phyloP scores from a whole-genome alignment of 2,113 vertebrate genomes.

The Dicrurus megarhynchus region DNA sequence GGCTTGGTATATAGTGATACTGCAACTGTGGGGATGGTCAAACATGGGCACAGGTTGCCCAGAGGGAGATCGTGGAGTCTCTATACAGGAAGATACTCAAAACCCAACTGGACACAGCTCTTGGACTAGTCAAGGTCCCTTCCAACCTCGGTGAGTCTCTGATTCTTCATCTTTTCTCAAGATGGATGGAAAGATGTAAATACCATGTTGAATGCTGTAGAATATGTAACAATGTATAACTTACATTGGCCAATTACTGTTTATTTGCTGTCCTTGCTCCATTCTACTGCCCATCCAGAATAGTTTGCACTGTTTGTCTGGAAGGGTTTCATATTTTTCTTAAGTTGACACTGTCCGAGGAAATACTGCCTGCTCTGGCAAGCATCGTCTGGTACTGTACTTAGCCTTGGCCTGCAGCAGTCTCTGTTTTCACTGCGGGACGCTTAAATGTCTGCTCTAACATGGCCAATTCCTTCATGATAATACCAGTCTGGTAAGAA shows the following conservation, averaged over 20 bases:
- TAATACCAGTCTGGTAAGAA: not conserved
- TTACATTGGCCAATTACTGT: not conserved
- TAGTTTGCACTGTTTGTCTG: not conserved
- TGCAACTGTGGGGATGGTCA: not conserved
- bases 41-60: not conserved
- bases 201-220: accelerated
- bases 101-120: accelerated
- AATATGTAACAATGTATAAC: not conserved
- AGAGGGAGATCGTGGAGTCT: not conserved
- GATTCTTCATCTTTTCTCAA: not conserved
- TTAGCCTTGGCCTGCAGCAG: not conserved
- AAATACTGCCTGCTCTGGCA: not conserved
- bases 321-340: not conserved
- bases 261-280: not conserved
- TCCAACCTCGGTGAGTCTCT: not conserved
- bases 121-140: not conserved
- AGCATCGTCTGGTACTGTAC: not conserved
- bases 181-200: not conserved
- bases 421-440: not conserved
- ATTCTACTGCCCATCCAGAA: not conserved
- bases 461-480: not conserved
- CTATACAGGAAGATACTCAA: not conserved
- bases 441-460: not conserved
- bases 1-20: not conserved
- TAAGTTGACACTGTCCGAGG: not conserved